Conservation (phyloP, 2,888 invertebrate genomes). For the Caenorhabditis imperialis region DNA sequence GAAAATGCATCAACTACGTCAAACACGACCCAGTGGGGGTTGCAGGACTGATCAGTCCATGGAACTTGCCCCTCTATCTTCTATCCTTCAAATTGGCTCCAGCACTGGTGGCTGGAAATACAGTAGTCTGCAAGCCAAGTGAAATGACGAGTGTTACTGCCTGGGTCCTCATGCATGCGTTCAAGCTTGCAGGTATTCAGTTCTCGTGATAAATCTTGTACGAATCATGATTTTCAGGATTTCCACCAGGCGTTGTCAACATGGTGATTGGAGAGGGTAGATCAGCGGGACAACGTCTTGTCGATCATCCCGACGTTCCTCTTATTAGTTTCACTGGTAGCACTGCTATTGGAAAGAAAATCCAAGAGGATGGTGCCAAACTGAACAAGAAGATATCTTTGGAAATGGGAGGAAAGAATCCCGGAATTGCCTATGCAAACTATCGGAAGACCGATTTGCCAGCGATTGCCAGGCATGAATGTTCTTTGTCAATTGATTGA, state of each 20-base stretch:
- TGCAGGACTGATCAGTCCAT: constrained; percentile 81
- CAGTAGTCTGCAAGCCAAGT: constrained; percentile 82
- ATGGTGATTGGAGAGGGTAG: constrained; percentile 81
- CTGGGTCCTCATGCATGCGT: constrained; percentile 80
- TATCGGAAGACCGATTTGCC: constrained; percentile 79
- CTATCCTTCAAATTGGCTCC: constrained; percentile 81
- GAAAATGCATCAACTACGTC: constrained; percentile 80
- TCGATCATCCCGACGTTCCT: constrained; percentile 80
- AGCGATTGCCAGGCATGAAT: constrained; percentile 75
- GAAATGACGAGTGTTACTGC: constrained; percentile 82
- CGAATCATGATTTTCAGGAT: constrained; percentile 76
- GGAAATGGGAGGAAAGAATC: constrained; percentile 82
- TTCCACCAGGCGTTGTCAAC: constrained; percentile 81
- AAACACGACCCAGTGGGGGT: constrained; percentile 81
- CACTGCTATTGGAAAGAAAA: constrained; percentile 67
- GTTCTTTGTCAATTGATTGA: too few relatives aligned
- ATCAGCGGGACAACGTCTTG: constrained; percentile 80
- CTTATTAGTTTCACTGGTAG: constrained; percentile 82
- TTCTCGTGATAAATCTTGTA: background rate
- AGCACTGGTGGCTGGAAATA: constrained; percentile 80
- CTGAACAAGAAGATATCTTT: constrained; percentile 81
- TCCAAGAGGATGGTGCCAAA: constrained; percentile 76
- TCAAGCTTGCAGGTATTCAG: constrained; percentile 80
- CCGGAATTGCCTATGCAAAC: constrained; percentile 81
- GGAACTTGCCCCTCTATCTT: constrained; percentile 82